Percentiles rank a stretch among this genome's conserved stretches.
These are phyloP conservation scores for Macroramphosus scolopax DNA, from an alignment of 2,797 vertebrate genomes.

Conservation along the genomic window DNA sequence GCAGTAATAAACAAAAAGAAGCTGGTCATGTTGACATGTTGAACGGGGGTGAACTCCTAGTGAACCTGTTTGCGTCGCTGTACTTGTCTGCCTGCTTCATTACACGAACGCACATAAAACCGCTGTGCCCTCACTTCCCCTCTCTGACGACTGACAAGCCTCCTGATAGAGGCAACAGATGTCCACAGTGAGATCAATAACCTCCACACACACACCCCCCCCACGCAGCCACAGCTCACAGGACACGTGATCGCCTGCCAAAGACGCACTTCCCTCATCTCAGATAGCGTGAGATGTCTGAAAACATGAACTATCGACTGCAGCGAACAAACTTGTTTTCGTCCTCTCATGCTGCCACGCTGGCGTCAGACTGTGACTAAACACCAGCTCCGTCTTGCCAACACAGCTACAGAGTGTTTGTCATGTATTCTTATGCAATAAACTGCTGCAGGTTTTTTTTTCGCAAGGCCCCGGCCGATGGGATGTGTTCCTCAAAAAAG, in stretches of 20 bases:
- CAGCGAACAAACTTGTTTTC: slow-evolving; percentile 40
- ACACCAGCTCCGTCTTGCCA: slow-evolving; percentile 30
- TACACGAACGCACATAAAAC: slow-evolving; percentile 32
- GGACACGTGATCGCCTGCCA: slow-evolving; percentile 7
- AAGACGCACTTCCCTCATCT: slow-evolving; percentile 48
- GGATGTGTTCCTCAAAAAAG: slow-evolving; percentile 16
- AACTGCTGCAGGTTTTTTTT: slow-evolving; percentile 12
- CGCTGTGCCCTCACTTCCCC: slow-evolving; percentile 43
- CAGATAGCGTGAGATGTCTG: slow-evolving; percentile 45
- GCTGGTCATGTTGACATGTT: slow-evolving; percentile 11
- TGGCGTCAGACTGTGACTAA: slow-evolving; percentile 59
- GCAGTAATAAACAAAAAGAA: slow-evolving; percentile 34
- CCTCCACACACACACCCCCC: slow-evolving; percentile 11
- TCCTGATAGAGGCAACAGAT: slow-evolving; percentile 56
- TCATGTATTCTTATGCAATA: slow-evolving; percentile 39
- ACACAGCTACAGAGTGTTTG: no score
- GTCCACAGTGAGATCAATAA: slow-evolving; percentile 59
- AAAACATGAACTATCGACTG: slow-evolving; percentile 53
- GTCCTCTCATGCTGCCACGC: slow-evolving; percentile 13
- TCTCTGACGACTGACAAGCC: slow-evolving; percentile 34
- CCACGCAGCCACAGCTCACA: slow-evolving; percentile 11
- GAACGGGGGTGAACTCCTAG: slow-evolving; percentile 55
- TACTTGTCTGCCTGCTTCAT: slow-evolving; percentile 33
- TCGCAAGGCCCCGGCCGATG: slow-evolving; percentile 14
- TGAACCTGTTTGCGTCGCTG: slow-evolving; percentile 59